Base-by-base conservation (phyloP, 2,797 vertebrate species). In the Galago senegalensis region DNA sequence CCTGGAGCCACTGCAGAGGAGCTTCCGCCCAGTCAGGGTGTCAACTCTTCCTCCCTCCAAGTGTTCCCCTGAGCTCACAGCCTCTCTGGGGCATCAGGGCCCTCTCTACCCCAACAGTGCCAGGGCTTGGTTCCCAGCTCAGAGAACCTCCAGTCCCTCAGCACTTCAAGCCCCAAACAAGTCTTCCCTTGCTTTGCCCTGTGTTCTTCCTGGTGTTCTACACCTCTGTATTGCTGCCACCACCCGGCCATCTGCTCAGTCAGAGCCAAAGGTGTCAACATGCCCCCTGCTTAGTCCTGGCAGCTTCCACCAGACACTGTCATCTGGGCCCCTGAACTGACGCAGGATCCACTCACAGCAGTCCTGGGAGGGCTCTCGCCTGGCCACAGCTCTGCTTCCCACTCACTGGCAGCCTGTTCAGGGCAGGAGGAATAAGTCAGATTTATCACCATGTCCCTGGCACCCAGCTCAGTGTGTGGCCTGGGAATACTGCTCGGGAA, bases 21-120 rank as follows among this genome's bases (percentile, higher is more conserved):
- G 58, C 94, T 97, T 97, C 96, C 96, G 91, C 87, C 89, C 29
- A 0, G 29, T 14, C 43, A 4, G n/a, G 3, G 2, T 60, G 91
- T 82, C 75, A 75, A 11, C 34, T 49, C 58, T 53, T 43, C 49
- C 40, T 73, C 73, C 43, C 46, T 69, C 20, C 25, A 12, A 3
- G 6, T 6, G 31, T 63, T 61, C 43, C 25, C 65, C 10, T 21
- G 43, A 46, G 12, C 20, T 58, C 61, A 1, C 60, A 49, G 92
- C n/a, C 31, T 46, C 67, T 10, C 21, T 65, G 49, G 25, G 46
- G 16, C 16, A 10, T 80, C 56, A 73, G 87, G 65, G 34, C 40
- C 63, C 4, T 5, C 23, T 81, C 87, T 13, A n/a, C 43, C 53
- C 56, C 14, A 27, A 58, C 18, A 16, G 43, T 34, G 25, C 58